Percentiles rank a stretch among this genome's conserved stretches.
phyloP scores from a whole-genome alignment of 2,797 vertebrate species.

The Gobionotothen gibberifrons region DNA sequence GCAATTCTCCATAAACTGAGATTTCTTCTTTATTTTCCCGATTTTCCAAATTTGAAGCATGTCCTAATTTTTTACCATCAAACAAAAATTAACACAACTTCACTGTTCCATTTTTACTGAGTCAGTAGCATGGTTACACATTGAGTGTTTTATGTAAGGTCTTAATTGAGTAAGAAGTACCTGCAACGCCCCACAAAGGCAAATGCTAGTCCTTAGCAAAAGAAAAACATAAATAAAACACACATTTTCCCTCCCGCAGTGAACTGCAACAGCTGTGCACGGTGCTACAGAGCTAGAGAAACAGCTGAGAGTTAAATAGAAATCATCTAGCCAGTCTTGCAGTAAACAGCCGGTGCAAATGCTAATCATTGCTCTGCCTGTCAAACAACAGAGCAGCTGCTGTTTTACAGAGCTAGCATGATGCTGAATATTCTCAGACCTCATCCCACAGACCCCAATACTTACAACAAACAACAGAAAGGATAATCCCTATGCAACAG shows the following conservation, averaged over 20 bases:
- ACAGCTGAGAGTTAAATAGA: constrained; percentile 32
- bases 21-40: no score
- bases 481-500: constrained; percentile 23
- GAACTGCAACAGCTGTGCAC: constrained; percentile 19
- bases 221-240: not conserved
- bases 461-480: constrained; percentile 23
- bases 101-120: no score
- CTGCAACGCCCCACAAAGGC: not conserved
- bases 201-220: not conserved
- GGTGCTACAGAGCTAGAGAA: constrained; percentile 18
- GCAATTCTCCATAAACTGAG: no score
- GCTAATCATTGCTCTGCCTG: constrained; percentile 45
- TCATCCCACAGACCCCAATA: constrained; percentile 15
- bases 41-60: no score
- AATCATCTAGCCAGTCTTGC: constrained; percentile 20
- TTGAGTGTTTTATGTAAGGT: no score
- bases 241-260: not conserved
- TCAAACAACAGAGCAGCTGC: constrained; percentile 53
- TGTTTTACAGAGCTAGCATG: constrained; percentile 35
- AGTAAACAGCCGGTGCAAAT: constrained; percentile 38
- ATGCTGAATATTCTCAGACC: constrained; percentile 16
- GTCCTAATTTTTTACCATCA: no score
- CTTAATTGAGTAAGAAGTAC: not conserved
- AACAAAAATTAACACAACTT: no score
- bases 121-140: no score